phyloP scores from a whole-genome alignment of 2,888 invertebrate genomes.

The Amorpha juglandis region DNA sequence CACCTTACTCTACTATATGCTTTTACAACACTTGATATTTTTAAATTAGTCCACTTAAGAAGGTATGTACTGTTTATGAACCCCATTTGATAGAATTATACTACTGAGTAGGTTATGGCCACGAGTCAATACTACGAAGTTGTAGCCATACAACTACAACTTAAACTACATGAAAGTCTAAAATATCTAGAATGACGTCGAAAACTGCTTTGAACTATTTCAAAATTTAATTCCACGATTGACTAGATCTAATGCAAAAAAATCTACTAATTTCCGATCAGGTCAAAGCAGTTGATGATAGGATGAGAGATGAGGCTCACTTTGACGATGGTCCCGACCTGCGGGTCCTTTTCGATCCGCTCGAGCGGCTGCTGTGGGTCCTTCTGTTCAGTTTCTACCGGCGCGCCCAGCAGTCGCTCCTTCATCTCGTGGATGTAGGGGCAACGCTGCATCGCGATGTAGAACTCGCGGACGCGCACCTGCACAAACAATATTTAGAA shows the following conservation, averaged over 20 bases:
- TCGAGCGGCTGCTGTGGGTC: conserved; percentile 50
- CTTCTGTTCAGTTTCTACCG: conserved; percentile 72
- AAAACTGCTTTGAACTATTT: conserved; percentile 39
- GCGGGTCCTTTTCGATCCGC: conserved; percentile 80
- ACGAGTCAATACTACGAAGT: background rate
- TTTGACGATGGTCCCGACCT: conserved; percentile 95
- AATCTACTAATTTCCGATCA: conserved; percentile 9
- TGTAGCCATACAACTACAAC: background rate
- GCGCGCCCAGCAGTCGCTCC: conserved; percentile 92
- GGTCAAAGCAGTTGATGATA: conserved; percentile 44
- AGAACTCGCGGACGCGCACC: conserved; percentile 83
- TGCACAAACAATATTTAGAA: conserved; percentile 37
- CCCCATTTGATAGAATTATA: background rate
- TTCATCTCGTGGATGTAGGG: conserved; percentile 97
- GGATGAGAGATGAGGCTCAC: conserved; percentile 82
- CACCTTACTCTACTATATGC: background rate
- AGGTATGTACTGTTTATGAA: background rate
- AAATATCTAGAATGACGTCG: conserved; percentile 33
- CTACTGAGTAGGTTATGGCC: background rate
- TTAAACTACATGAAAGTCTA: background rate
- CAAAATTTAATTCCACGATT: background rate
- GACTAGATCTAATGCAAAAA: background rate
- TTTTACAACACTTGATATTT: background rate
- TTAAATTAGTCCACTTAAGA: background rate
- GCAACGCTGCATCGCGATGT: conserved; percentile 92